phyloP scores from a whole-genome alignment of 2,113 vertebrate species.

The Dolichallabes microphthalmus region DNA sequence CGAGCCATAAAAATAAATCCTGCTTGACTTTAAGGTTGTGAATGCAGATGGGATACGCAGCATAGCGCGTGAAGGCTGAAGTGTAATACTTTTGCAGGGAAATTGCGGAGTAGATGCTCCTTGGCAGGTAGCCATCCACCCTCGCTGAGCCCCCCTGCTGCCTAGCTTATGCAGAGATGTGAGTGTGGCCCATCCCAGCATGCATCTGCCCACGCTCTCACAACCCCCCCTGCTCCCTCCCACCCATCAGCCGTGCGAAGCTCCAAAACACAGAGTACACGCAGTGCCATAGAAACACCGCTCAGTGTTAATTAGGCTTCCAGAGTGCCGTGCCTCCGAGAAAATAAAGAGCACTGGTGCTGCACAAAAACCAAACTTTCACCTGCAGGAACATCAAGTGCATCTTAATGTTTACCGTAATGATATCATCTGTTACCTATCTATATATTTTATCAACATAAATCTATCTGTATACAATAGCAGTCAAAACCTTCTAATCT shows the following conservation, averaged over 20 bases:
- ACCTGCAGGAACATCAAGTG: conserved; percentile 34
- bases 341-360: conserved; percentile 63
- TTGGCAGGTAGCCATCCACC: conserved; percentile 41
- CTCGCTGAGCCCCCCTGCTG: conserved; percentile 26
- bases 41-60: conserved; percentile 7
- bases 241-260: conserved; percentile 55
- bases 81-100: conserved; percentile 16
- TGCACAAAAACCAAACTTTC: conserved; percentile 58
- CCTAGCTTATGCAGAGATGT: conserved; percentile 34
- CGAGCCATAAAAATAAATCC: neutral
- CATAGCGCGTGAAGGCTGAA: conserved; percentile 4
- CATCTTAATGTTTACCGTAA: neutral
- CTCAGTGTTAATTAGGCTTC: conserved; percentile 68
- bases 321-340: conserved; percentile 61
- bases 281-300: conserved; percentile 56
- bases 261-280: conserved; percentile 51
- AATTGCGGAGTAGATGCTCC: conserved; percentile 15
- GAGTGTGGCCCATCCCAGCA: conserved; percentile 36
- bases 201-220: conserved; percentile 30
- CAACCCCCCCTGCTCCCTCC: conserved; percentile 50
- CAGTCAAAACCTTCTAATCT: no score
- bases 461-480: no score
- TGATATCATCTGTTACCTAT: neutral
- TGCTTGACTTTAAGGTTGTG: neutral
- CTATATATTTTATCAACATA: neutral